Base-by-base conservation (phyloP, 2,797 vertebrate species). In the Malacoraja senta region DNA sequence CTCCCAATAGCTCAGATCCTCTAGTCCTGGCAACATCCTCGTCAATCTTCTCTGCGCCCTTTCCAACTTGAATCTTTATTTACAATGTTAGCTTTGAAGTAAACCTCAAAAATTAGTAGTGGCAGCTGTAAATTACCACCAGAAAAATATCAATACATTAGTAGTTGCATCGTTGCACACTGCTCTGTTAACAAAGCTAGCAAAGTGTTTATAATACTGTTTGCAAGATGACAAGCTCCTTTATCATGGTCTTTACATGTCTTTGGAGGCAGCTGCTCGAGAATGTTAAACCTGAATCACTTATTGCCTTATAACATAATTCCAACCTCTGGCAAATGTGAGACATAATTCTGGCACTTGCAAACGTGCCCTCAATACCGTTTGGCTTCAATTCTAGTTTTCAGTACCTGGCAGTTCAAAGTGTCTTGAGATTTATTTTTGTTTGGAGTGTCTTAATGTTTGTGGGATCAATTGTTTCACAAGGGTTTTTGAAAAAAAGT, bases 31-130 rank as follows among this genome's bases (percentile, higher is more conserved):
- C 44, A 53, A 53, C 44, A 53, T 53, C 44, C 44, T 53, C 44
- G 44, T 53, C 44, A 53, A 53, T 53, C 4, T 53, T 53, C 44
- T 53, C 44, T 53, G 44, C 44, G 0, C 44, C 4, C 3, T 53
- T 53, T 53, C 44, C 44, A 53, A 4, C 4, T 53, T 53, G 44
- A 53, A 29, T 76, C 68, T 68, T 68, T 71, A 35, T 1, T 90
- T 71, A 53, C 68, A 74, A 26, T 72, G 71, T 58, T 92, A 44
- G 71, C 44, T 72, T 92, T 92, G n/a, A 76, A 91, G 21, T 74
- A 74, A 74, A 88, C 61, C 8, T 68, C 35, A 68, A 88, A 88
- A 88, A 68, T 68, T 88, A 65, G n/a, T 68, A 92, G 71, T 76
- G 90, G 26, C 90, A 74, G 90, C 21, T 19, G 3, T 1, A 26